These are phyloP conservation scores for Electrophaes corylata DNA, from an alignment of 2,888 invertebrate species.

Conservation along the genomic window DNA sequence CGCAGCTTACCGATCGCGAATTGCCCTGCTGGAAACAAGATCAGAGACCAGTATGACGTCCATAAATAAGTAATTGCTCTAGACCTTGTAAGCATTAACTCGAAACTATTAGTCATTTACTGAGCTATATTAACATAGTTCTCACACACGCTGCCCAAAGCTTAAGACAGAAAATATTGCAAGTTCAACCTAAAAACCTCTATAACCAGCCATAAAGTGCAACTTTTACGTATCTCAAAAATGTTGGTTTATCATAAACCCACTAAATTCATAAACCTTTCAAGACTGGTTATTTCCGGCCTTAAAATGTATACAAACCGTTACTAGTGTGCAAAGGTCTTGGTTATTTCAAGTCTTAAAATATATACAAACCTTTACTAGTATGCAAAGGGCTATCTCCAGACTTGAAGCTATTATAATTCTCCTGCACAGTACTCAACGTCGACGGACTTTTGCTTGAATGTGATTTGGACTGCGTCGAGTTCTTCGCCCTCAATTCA, in stretches of 20 bases:
- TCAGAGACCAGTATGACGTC: too few relatives aligned
- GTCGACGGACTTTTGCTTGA: conserved; percentile 71
- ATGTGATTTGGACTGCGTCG: conserved; percentile 63
- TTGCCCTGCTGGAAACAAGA: too few relatives aligned
- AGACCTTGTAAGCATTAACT: too few relatives aligned
- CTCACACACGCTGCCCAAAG: background rate
- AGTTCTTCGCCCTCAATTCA: conserved; percentile 40
- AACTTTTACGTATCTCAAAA: too few relatives aligned
- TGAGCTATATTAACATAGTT: background rate
- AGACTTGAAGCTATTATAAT: conserved; percentile 64
- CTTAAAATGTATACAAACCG: conserved; percentile 50
- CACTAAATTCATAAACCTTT: background rate
- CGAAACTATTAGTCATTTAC: too few relatives aligned
- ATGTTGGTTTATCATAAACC: background rate
- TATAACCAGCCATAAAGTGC: background rate
- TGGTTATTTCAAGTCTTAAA: background rate
- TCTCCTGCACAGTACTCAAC: conserved; percentile 72
- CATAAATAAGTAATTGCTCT: too few relatives aligned
- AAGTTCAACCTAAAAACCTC: background rate
- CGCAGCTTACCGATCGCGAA: too few relatives aligned
- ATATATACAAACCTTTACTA: conserved; percentile 56
- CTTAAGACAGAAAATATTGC: background rate
- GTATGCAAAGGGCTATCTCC: conserved; percentile 59
- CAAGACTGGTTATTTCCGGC: background rate
- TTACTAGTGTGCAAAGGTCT: conserved; percentile 60